These are phyloP conservation scores for Chiridota heheva DNA, from an alignment of 35 echinoderm and acorn worm genomes.

Conservation along the genomic window DNA sequence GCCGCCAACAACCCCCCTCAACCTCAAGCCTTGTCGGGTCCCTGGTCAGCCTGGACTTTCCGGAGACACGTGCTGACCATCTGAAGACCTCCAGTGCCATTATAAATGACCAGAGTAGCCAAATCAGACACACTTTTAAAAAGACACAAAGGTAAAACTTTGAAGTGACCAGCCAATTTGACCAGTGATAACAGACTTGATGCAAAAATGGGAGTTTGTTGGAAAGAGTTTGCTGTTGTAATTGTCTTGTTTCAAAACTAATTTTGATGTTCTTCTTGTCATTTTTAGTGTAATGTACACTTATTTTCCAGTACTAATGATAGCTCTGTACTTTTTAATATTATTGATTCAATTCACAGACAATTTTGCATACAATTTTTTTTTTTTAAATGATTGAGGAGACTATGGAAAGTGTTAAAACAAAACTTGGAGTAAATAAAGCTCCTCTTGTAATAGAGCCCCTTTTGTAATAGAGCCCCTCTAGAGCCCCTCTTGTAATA, in stretches of 20 bases:
- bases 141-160: slow-evolving; percentile 71
- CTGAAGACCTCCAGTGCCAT: slow-evolving; percentile 62
- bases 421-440: too few species aligned
- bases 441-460: too few species aligned
- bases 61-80: slow-evolving; percentile 85
- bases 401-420: too few species aligned
- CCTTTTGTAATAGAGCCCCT: too few species aligned
- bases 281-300: too few species aligned
- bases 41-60: slow-evolving; percentile 79
- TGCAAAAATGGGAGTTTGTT: too few species aligned
- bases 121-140: slow-evolving; percentile 71
- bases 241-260: too few species aligned
- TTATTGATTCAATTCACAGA: neutral
- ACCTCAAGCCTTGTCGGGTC: slow-evolving; percentile 59
- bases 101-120: slow-evolving; percentile 68
- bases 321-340: neutral
- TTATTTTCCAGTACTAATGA: neutral
- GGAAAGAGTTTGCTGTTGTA: too few species aligned
- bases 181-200: too few species aligned
- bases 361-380: neutral
- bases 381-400: too few species aligned
- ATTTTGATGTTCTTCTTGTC: too few species aligned
- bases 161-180: neutral
- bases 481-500: too few species aligned
- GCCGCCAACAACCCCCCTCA: slow-evolving; percentile 28